Evolutionary conservation across 2,113 vertebrate species (phyloP).

Genomic region (Pituophis catenifer): DNA sequence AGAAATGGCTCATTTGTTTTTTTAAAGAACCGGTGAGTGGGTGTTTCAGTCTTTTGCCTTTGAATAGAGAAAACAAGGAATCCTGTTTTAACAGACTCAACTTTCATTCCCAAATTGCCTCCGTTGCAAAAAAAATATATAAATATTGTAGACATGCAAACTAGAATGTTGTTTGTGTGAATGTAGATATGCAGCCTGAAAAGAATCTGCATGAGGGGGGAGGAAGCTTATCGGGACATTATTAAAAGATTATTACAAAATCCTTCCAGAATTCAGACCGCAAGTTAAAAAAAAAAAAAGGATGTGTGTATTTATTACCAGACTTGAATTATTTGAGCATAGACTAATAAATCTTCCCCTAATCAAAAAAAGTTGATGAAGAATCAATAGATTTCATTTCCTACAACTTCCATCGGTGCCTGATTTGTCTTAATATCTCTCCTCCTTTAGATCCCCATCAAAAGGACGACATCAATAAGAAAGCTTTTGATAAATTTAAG

Average conservation of each 20-base stretch:
- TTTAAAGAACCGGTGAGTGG: background rate
- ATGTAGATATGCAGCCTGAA: background rate
- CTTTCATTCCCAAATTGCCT: background rate
- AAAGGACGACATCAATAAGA: constrained; percentile 96
- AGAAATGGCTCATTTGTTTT: background rate
- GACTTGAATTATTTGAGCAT: background rate
- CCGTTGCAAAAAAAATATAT: background rate
- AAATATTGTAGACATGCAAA: background rate
- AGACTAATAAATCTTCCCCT: background rate
- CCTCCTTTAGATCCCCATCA: constrained; percentile 83
- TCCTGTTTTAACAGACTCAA: background rate
- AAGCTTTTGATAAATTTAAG: constrained; percentile 97
- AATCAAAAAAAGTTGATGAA: background rate
- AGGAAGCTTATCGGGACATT: background rate
- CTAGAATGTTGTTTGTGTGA: background rate
- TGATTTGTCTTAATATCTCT: background rate
- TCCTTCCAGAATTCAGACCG: background rate
- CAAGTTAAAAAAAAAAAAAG: background rate
- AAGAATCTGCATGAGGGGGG: background rate
- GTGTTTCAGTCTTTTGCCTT: background rate
- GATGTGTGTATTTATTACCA: too few relatives aligned
- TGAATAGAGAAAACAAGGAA: background rate
- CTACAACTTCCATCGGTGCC: background rate
- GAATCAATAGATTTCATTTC: background rate
- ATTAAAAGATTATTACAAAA: background rate